Evolutionary conservation across 2,888 invertebrate genomes (phyloP).

Genomic region (Caenorhabditis sp.): DNA sequence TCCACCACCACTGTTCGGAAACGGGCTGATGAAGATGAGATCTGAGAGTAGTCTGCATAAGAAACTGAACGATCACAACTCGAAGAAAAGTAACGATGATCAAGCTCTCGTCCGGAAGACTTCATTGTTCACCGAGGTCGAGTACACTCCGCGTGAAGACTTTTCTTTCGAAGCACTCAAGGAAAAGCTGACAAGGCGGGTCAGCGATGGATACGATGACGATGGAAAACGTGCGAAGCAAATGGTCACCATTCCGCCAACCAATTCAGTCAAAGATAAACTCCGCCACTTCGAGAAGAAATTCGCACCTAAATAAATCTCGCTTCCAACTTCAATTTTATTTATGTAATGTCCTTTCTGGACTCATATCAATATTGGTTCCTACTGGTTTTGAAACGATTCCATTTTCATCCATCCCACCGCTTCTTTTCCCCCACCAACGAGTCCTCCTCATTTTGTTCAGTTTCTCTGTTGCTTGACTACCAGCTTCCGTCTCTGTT

Average conservation of each 20-base stretch:
- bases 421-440: constrained; percentile 10
- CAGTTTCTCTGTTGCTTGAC: constrained; percentile 27
- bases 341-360: constrained; percentile 1
- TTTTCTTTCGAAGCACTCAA: constrained; percentile 65
- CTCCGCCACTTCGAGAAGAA: constrained; percentile 65
- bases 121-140: constrained; percentile 47
- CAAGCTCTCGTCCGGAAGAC: constrained; percentile 45
- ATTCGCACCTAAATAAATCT: constrained; percentile 28
- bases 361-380: constrained; percentile 42
- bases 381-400: constrained; percentile 41
- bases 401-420: constrained; percentile 17
- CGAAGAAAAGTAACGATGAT: constrained; percentile 48
- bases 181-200: constrained; percentile 60
- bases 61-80: constrained; percentile 40
- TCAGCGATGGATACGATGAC: constrained; percentile 60
- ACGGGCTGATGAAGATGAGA: constrained; percentile 69
- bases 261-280: constrained; percentile 70
- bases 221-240: constrained; percentile 31
- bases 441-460: constrained; percentile 21
- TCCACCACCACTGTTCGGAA: constrained; percentile 48
- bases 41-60: constrained; percentile 70
- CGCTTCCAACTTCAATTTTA: no score
- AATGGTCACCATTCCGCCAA: constrained; percentile 59
- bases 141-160: constrained; percentile 64
- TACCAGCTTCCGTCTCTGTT: constrained; percentile 22